These are phyloP conservation scores for Nymphalis io DNA, from an alignment of 1,140 invertebrate genomes.

Conservation along the genomic window DNA sequence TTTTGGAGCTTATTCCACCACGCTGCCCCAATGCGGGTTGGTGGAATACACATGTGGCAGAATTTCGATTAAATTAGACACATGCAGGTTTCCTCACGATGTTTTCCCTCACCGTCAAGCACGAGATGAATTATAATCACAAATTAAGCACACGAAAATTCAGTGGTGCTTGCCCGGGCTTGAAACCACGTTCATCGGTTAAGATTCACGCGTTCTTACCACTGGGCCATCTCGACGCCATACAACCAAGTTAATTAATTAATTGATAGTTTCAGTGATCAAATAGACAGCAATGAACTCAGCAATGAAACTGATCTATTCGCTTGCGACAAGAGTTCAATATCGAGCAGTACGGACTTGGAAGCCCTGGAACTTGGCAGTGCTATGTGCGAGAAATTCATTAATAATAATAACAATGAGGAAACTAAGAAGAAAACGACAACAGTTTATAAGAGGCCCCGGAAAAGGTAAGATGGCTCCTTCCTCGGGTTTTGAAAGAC, in stretches of 20 bases:
- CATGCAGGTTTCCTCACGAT: too few relatives aligned
- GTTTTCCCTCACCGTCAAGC: too few relatives aligned
- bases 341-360: conserved; percentile 61
- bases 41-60: too few relatives aligned
- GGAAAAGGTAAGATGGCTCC: conserved; percentile 55
- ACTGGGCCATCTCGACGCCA: too few relatives aligned
- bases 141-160: too few relatives aligned
- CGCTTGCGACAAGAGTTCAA: conserved; percentile 68
- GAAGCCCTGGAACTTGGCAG: conserved; percentile 44
- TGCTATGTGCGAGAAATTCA: conserved; percentile 56
- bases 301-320: conserved; percentile 75
- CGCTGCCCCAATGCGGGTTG: too few relatives aligned
- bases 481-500: not conserved
- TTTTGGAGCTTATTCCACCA: too few relatives aligned
- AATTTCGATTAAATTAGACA: too few relatives aligned
- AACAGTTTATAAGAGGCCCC: conserved; percentile 52
- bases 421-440: conserved; percentile 56
- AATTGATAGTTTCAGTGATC: conserved; percentile 51
- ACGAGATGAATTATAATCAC: too few relatives aligned
- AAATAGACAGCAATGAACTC: conserved; percentile 71
- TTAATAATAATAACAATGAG: conserved; percentile 73
- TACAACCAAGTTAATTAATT: not conserved
- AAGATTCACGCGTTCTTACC: too few relatives aligned
- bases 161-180: too few relatives aligned
- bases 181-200: too few relatives aligned